Base-by-base conservation (phyloP, 2,888 invertebrate species). In the Dynastes grantii region DNA sequence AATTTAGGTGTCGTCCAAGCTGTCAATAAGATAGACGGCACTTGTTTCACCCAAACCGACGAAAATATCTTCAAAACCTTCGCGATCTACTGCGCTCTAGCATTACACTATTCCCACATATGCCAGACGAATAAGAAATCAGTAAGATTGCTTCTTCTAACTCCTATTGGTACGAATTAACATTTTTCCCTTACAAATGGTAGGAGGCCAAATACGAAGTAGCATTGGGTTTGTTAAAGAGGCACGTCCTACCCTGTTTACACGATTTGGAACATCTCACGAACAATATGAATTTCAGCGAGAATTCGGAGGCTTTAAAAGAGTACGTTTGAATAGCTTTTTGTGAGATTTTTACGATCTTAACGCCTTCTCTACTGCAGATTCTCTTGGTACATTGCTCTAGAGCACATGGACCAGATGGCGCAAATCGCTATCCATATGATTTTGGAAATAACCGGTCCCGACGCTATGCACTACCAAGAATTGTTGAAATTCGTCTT, bases 51-150 rank as follows among this genome's bases (percentile, higher is more conserved):
- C 58, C 58, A 81, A 0, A 89, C 90, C 5, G 93, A 93, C 83
- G 92, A 92, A 85, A 84, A 87, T 71, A 86, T 92, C 76, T 91
- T 92, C 82, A 85, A 89, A 9, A 91, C 91, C 27, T 91, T 93
- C 85, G 89, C 91, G 16, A 90, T 90, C 80, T 92, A 92, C 84
- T 91, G 91, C 83, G 90, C 91, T 0, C 88, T 92, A 61, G 91
- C 91, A 27, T 88, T 93, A 5, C 91, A 92, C 86, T 92, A 91
- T 83, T 89, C 90, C 55, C 90, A 90, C 76, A 89, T 91, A 86
- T 89, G 90, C 80, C 89, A 90, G 81, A 88, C 87, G 85, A 90
- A 90, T 84, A 87, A 88, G 51, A 90, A 87, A 80, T 89, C 90
- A 75, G 91, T 90, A 85, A 79, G 86, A 75, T 55, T 45, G 45